Evolutionary conservation across 2,888 invertebrate genomes (phyloP).

Genomic region (Scaptomyza flava): DNA sequence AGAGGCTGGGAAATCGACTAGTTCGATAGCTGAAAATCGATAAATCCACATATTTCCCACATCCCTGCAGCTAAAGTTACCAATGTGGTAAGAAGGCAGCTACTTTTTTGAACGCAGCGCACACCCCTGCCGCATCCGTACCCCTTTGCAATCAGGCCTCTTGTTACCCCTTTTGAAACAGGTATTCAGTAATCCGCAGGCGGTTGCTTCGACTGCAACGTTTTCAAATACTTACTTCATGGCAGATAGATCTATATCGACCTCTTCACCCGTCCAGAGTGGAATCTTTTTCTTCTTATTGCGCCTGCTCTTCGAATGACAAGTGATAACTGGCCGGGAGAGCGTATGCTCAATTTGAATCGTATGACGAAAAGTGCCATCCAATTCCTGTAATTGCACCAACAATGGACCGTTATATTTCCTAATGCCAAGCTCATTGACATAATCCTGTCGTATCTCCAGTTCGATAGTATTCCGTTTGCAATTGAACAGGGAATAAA

Average conservation of each 20-base stretch:
- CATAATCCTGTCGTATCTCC: conserved; percentile 96
- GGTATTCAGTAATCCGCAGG: no score
- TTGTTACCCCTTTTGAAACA: no score
- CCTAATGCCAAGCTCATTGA: conserved; percentile 92
- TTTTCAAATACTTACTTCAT: conserved; percentile 92
- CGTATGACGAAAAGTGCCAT: conserved; percentile 98
- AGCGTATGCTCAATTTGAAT: conserved; percentile 97
- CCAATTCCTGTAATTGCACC: conserved; percentile 97
- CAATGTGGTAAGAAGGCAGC: no score
- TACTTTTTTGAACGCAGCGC: no score
- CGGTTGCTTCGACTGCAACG: no score
- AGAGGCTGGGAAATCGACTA: no score
- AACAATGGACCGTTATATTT: conserved; percentile 97
- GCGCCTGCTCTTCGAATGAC: conserved; percentile 98
- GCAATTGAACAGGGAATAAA: conserved; percentile 97
- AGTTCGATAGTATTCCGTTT: conserved; percentile 99
- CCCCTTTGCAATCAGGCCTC: no score
- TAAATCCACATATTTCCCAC: no score
- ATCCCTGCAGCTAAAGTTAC: no score
- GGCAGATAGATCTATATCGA: conserved; percentile 98
- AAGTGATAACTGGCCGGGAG: conserved; percentile 98
- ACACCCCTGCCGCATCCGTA: no score
- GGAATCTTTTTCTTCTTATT: conserved; percentile 99
- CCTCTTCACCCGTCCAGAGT: conserved; percentile 98
- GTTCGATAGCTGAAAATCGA: no score